A percentile compares a stretch with the other conserved stretches of the same genome.
Conservation (phyloP, 2,797 vertebrate species). For the Euphonia xanthogaster region DNA sequence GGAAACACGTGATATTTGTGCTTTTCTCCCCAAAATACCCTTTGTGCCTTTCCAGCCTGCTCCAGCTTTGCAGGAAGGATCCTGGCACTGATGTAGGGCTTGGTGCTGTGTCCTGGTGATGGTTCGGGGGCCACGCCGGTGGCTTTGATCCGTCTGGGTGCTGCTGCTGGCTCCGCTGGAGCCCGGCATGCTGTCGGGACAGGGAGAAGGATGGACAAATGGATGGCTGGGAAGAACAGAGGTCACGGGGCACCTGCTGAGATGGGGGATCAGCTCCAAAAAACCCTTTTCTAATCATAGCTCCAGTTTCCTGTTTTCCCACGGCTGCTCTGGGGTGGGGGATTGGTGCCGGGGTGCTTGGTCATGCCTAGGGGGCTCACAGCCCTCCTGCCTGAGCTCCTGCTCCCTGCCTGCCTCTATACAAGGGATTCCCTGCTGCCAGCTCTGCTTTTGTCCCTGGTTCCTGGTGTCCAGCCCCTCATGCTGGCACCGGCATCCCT, state of each 20-base stretch:
- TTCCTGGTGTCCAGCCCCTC: not conserved
- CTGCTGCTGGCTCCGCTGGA: not conserved
- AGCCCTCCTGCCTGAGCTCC: not conserved
- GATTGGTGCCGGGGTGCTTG: not conserved
- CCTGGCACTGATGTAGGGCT: not conserved
- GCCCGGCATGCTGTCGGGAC: rapidly evolving
- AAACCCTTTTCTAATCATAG: slow-evolving; percentile 9
- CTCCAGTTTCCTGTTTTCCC: slow-evolving; percentile 55
- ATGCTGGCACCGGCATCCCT: rapidly evolving
- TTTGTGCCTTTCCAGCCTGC: not conserved
- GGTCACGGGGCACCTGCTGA: slow-evolving; percentile 5
- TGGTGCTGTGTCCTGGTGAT: rapidly evolving
- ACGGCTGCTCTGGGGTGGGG: not conserved
- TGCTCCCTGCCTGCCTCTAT: not conserved
- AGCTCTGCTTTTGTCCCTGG: not conserved
- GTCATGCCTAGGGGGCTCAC: rapidly evolving
- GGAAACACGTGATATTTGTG: not conserved
- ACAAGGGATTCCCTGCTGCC: not conserved
- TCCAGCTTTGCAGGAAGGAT: not conserved
- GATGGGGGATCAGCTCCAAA: slow-evolving; percentile 14
- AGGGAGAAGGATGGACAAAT: not conserved
- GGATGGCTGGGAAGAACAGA: not conserved
- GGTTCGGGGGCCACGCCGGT: rapidly evolving
- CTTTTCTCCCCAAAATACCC: not conserved
- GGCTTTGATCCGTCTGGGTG: not conserved